Base-by-base conservation (phyloP, 2,888 invertebrate species). In the Tridacna crocea region DNA sequence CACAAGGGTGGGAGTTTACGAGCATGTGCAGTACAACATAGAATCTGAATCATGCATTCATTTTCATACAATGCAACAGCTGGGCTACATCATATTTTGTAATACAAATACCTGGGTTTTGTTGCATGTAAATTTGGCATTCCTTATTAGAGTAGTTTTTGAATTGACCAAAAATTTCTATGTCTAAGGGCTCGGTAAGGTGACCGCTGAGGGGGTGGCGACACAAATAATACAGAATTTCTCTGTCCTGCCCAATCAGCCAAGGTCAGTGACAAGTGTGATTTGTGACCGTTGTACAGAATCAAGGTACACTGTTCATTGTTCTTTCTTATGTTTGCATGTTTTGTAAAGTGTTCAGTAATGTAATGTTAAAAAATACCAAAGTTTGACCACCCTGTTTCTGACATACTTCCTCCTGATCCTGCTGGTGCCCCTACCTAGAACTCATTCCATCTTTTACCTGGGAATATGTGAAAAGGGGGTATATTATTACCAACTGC, bases 201-300 rank as follows among this genome's bases (percentile, higher is more conserved):
- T n/a, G n/a, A n/a, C n/a, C n/a, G n/a, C n/a, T n/a, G n/a, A n/a
- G n/a, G n/a, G n/a, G n/a, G n/a, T n/a, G n/a, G n/a, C n/a, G n/a
- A n/a, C 15, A 82, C 82, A 77, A 77, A 79, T 11, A 79, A 26
- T 17, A 84, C 60, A 47, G 76, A 77, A 79, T 85, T 85, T 0
- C 72, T 60, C 55, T 77, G 75, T 74, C 46, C 74, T 24, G 85
- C 80, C 82, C 82, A 85, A 15, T 79, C 68, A 17, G 82, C 66
- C 12, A 81, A 72, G 3, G 77, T 84, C 11, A 84, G 63, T 0
- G 47, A 22, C n/a, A 77, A 17, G 66, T 82, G 82, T 0, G 73
- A 82, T 27, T 76, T 82, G 24, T 83, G 85, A 6, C 82, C 83
- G 75, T 85, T 77, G 76, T 86, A 81, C 6, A 86, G 22, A 22